phyloP scores from a whole-genome alignment of 2,888 invertebrate species.

The Linyphia triangularis region DNA sequence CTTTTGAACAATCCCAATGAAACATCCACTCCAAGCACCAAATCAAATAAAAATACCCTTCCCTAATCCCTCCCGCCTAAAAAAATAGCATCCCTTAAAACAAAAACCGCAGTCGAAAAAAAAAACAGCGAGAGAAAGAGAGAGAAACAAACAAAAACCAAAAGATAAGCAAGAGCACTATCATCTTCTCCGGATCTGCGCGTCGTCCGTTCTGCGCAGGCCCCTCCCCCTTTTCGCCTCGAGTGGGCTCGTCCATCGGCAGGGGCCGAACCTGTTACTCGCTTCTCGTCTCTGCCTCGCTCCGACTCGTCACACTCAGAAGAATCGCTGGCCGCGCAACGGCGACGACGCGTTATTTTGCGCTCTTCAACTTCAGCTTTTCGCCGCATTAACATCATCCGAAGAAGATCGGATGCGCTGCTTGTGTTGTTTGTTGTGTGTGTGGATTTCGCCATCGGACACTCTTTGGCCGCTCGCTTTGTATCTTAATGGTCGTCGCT shows the following conservation, averaged over 20 bases:
- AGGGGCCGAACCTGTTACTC: constrained; percentile 51
- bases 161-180: neutral
- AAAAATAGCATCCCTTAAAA: neutral
- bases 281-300: too few relatives aligned
- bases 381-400: neutral
- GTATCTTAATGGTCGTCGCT: constrained; percentile 61
- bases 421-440: constrained; percentile 9
- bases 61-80: neutral
- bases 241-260: constrained; percentile 4
- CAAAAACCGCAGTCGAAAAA: neutral
- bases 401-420: neutral
- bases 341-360: constrained; percentile 13
- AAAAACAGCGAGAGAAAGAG: neutral
- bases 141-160: neutral
- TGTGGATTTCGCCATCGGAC: constrained; percentile 31
- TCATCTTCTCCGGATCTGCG: constrained; percentile 12
- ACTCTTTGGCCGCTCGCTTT: neutral
- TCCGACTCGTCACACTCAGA: neutral
- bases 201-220: constrained; percentile 49
- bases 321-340: neutral
- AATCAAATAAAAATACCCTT: neutral
- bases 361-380: neutral
- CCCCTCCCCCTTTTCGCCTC: constrained; percentile 47
- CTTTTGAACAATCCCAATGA: too few relatives aligned
- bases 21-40: neutral